These are phyloP conservation scores for Phortica magna DNA, from an alignment of 2,888 invertebrate species.

Conservation along the genomic window DNA sequence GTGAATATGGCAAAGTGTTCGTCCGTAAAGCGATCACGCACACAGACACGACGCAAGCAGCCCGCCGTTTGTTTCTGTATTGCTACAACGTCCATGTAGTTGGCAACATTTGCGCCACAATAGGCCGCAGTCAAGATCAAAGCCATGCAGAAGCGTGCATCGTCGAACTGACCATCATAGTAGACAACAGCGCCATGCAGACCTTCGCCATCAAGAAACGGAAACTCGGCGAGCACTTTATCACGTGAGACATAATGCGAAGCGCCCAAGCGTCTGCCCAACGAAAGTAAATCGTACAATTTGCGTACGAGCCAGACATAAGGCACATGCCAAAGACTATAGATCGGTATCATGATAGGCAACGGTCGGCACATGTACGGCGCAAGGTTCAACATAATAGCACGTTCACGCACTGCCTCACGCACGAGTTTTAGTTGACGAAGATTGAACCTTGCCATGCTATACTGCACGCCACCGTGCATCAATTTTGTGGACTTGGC, in stretches of 20 bases:
- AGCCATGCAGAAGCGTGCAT: constrained; percentile 96
- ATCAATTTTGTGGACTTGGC: constrained; percentile 96
- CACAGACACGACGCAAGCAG: too few species aligned
- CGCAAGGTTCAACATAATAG: constrained; percentile 91
- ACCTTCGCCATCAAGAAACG: constrained; percentile 94
- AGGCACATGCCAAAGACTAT: constrained; percentile 97
- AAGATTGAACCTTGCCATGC: constrained; percentile 82
- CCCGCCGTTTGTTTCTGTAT: too few species aligned
- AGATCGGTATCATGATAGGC: constrained; percentile 97
- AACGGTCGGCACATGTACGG: constrained; percentile 95
- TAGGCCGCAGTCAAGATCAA: constrained; percentile 94
- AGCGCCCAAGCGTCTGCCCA: constrained; percentile 83
- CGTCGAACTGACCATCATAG: constrained; percentile 97
- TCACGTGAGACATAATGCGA: constrained; percentile 98
- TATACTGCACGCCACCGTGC: constrained; percentile 99
- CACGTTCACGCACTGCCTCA: constrained; percentile 26
- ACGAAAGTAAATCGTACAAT: constrained; percentile 96
- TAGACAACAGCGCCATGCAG: constrained; percentile 96
- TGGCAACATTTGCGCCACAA: constrained; percentile 93
- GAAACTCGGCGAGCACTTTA: constrained; percentile 97
- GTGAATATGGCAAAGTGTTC: constrained; percentile 90
- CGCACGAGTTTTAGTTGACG: constrained; percentile 90
- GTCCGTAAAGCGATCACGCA: constrained; percentile 87
- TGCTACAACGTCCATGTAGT: constrained; percentile 86
- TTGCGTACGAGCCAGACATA: constrained; percentile 97